These are phyloP conservation scores for Tragulus kanchil DNA, from an alignment of 2,113 vertebrate genomes.

Conservation along the genomic window DNA sequence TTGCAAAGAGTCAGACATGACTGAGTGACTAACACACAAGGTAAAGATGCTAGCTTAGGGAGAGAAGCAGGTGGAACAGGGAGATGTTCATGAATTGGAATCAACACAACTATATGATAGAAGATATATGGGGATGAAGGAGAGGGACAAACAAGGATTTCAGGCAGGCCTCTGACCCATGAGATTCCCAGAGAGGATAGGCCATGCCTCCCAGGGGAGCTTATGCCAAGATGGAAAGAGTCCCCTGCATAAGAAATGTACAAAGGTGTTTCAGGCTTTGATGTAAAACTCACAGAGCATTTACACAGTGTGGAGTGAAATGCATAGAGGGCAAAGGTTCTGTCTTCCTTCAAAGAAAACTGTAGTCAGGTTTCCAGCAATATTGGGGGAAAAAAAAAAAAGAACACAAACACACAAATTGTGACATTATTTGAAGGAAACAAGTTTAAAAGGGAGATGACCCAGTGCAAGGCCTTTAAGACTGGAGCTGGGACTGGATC, in stretches of 20 bases:
- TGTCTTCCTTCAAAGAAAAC: conserved; percentile 42
- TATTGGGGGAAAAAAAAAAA: neutral
- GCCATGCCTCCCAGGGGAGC: neutral
- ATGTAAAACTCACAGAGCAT: neutral
- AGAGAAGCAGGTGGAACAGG: neutral
- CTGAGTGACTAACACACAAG: neutral
- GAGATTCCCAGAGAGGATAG: neutral
- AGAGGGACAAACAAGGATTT: neutral
- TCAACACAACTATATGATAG: neutral
- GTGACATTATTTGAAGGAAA: conserved; percentile 17
- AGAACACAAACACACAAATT: neutral
- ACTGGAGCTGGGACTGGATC: rapidly evolving
- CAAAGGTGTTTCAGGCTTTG: conserved; percentile 28
- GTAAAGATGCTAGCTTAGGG: neutral
- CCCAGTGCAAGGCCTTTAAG: neutral
- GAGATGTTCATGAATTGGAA: neutral
- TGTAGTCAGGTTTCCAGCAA: neutral
- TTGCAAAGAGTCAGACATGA: no score
- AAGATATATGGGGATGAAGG: neutral
- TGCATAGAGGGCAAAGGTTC: neutral
- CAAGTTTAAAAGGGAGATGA: neutral
- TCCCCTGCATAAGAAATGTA: neutral
- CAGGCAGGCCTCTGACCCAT: neutral
- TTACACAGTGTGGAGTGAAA: neutral
- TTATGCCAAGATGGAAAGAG: neutral